phyloP scores from a whole-genome alignment of 53 echinoderm and acorn worm genomes.

The Temnopleurus reevesii region DNA sequence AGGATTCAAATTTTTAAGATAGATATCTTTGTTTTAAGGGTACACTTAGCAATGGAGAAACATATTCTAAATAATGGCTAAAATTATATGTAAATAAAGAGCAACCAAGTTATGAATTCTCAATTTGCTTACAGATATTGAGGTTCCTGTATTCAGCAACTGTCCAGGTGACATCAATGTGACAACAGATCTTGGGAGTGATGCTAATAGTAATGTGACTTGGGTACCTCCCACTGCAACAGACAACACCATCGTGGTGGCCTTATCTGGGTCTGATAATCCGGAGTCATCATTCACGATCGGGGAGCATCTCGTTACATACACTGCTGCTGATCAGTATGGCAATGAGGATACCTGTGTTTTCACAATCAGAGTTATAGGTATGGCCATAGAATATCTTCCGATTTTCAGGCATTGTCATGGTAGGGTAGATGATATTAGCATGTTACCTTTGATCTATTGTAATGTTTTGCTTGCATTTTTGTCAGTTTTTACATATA shows the following conservation, averaged over 20 bases:
- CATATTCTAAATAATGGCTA: no score
- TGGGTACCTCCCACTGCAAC: slow-evolving; percentile 61
- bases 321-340: slow-evolving; percentile 59
- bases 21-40: no score
- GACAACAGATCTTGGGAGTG: background rate
- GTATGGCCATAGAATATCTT: background rate
- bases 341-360: slow-evolving; percentile 51
- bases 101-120: no score
- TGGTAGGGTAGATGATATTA: no score
- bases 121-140: slow-evolving; percentile 13
- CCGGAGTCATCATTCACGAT: slow-evolving; percentile 41
- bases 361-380: slow-evolving; percentile 59
- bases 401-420: background rate
- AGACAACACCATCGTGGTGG: slow-evolving; percentile 59
- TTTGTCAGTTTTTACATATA: background rate
- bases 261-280: slow-evolving; percentile 26
- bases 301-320: slow-evolving; percentile 52
- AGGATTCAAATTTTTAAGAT: no score
- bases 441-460: background rate
- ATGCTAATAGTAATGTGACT: slow-evolving; percentile 25
- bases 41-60: no score
- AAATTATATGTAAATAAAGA: no score
- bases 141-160: slow-evolving; percentile 51
- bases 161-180: slow-evolving; percentile 55
- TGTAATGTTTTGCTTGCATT: background rate